phyloP scores from a whole-genome alignment of 1,140 invertebrate genomes.

The Euschistus heros region DNA sequence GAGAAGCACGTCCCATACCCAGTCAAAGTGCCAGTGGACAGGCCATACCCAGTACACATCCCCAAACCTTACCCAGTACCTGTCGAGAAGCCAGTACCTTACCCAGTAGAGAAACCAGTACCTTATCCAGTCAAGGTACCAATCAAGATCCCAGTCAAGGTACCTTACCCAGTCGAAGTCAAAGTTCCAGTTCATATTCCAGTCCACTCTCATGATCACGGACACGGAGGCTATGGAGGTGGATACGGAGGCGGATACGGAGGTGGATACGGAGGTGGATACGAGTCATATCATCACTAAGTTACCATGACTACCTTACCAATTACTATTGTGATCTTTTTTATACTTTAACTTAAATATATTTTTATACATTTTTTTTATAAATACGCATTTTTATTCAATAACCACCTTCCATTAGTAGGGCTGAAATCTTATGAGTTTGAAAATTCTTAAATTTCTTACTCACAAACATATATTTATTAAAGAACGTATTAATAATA shows the following conservation, averaged over 20 bases:
- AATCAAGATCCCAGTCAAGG: conserved; percentile 37
- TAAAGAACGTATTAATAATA: no score
- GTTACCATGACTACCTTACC: conserved; percentile 16
- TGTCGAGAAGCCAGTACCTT: conserved; percentile 64
- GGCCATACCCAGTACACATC: conserved; percentile 38
- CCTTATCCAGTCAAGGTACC: conserved; percentile 47
- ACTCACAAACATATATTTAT: no score
- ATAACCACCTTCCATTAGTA: not conserved
- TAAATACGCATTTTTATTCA: not conserved
- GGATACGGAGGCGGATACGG: conserved; percentile 32
- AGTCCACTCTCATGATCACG: conserved; percentile 38
- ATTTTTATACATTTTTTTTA: conserved; percentile 22
- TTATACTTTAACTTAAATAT: conserved; percentile 22
- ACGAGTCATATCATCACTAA: conserved; percentile 26
- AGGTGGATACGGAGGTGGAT: conserved; percentile 29
- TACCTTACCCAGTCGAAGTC: conserved; percentile 36
- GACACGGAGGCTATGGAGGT: conserved; percentile 26
- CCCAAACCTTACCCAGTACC: conserved; percentile 40
- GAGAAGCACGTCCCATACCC: conserved; percentile 49
- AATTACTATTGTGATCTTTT: conserved; percentile 20
- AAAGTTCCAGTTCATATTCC: conserved; percentile 47
- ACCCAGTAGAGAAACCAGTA: conserved; percentile 51
- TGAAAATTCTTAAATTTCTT: no score
- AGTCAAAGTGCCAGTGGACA: conserved; percentile 49
- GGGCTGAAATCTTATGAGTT: no score